These are phyloP conservation scores for Talpa occidentalis DNA, from an alignment of 2,113 vertebrate genomes.

Conservation along the genomic window DNA sequence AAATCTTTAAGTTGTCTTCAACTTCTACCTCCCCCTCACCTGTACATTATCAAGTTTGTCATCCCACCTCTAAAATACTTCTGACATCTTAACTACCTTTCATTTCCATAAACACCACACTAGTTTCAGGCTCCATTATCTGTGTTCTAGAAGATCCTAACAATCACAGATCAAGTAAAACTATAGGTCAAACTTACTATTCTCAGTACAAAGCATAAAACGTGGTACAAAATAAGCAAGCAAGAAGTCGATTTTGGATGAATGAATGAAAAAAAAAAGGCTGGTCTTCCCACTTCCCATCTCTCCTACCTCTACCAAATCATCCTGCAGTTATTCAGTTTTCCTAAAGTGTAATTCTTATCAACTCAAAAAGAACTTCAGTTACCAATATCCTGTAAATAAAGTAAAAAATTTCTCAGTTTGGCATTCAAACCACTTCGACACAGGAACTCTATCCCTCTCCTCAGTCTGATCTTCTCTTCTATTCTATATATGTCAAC, in stretches of 20 bases:
- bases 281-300: not conserved
- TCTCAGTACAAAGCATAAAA: conserved; percentile 8
- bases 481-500: not conserved
- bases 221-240: not conserved
- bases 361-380: not conserved
- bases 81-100: not conserved
- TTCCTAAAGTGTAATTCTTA: conserved; percentile 16
- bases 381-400: not conserved
- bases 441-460: not conserved
- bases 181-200: not conserved
- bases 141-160: not conserved
- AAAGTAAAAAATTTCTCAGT: not conserved
- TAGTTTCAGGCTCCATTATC: not conserved
- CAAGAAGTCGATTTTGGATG: not conserved
- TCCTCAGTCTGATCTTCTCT: not conserved
- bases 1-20: not conserved
- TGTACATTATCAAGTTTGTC: not conserved
- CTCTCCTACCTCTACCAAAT: not conserved
- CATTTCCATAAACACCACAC: not conserved
- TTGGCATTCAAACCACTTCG: not conserved
- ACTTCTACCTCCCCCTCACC: not conserved
- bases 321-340: not conserved
- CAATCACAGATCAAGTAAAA: not conserved
- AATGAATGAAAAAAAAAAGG: not conserved
- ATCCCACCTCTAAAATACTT: not conserved